Evolutionary conservation across 2,888 invertebrate genomes (phyloP).

Genomic region (Cataglyphis cursor): DNA sequence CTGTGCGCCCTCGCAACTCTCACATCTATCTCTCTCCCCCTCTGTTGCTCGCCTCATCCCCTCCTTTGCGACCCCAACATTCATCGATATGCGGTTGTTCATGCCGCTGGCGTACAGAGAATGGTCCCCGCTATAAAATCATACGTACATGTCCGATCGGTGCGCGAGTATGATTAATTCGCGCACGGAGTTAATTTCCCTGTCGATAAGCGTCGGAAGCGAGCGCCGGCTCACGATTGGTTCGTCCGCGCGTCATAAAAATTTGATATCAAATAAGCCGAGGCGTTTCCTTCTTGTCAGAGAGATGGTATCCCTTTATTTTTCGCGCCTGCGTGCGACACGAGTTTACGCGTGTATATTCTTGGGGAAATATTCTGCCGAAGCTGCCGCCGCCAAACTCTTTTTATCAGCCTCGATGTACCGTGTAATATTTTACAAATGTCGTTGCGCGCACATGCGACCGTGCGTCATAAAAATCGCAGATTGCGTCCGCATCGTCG

Average conservation of each 20-base stretch:
- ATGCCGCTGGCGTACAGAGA: slow-evolving; percentile 61
- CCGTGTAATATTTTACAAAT: slow-evolving; percentile 54
- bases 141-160: slow-evolving; percentile 70
- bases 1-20: not conserved
- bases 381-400: not conserved
- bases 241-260: slow-evolving; percentile 12
- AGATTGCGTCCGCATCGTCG: slow-evolving; percentile 45
- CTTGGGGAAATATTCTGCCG: slow-evolving; percentile 23
- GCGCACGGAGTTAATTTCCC: slow-evolving; percentile 70
- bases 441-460: slow-evolving; percentile 51
- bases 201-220: slow-evolving; percentile 76
- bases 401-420: slow-evolving; percentile 32
- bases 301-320: not conserved
- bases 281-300: not conserved
- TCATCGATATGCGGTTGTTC: slow-evolving; percentile 68
- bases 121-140: slow-evolving; percentile 70
- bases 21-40: not conserved
- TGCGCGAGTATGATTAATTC: slow-evolving; percentile 81
- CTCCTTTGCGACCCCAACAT: slow-evolving; percentile 48
- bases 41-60: slow-evolving; percentile 27
- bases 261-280: not conserved
- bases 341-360: slow-evolving; percentile 35
- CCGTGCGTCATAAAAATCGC: slow-evolving; percentile 57
- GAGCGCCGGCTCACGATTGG: slow-evolving; percentile 2
- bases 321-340: not conserved